phyloP scores from a whole-genome alignment of 2,113 vertebrate species.

The Amphiprion percula region DNA sequence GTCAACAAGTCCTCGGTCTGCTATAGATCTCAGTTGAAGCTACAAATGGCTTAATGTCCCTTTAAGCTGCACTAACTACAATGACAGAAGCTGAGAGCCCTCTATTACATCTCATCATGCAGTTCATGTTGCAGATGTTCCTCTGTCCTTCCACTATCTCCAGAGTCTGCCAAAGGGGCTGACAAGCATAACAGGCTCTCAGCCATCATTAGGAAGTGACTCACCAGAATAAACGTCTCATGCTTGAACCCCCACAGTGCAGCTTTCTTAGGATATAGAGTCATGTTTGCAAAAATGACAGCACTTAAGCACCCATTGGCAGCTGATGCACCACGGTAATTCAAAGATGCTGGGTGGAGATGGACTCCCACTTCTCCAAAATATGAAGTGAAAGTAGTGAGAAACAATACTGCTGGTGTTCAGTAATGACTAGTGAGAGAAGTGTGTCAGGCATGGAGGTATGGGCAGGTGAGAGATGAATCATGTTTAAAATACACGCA shows the following conservation, averaged over 20 bases:
- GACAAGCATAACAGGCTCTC: conserved; percentile 53
- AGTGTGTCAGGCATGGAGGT: background rate
- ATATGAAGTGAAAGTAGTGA: conserved; percentile 12
- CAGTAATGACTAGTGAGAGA: conserved; percentile 4
- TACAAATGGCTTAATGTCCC: conserved; percentile 50
- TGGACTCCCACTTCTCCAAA: conserved; percentile 14
- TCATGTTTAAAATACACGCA: conserved; percentile 13
- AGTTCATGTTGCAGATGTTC: conserved; percentile 63
- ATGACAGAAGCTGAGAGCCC: conserved; percentile 50
- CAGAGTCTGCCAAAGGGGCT: conserved; percentile 46
- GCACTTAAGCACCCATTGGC: conserved; percentile 35
- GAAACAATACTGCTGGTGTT: background rate
- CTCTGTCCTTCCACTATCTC: conserved; percentile 45
- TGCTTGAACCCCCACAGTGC: conserved; percentile 31
- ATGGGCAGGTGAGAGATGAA: background rate
- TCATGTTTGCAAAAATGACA: conserved; percentile 59
- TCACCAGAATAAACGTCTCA: conserved; percentile 54
- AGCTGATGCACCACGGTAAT: conserved; percentile 35
- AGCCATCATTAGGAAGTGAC: conserved; percentile 68
- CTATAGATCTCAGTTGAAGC: conserved; percentile 18
- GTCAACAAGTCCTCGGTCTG: conserved; percentile 16
- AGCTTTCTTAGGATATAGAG: conserved; percentile 45
- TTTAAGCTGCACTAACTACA: conserved; percentile 46
- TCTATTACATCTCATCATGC: conserved; percentile 52
- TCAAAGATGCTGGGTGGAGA: conserved; percentile 23